These are phyloP conservation scores for Nomada flava DNA, from an alignment of 2,888 invertebrate species.

Conservation along the genomic window DNA sequence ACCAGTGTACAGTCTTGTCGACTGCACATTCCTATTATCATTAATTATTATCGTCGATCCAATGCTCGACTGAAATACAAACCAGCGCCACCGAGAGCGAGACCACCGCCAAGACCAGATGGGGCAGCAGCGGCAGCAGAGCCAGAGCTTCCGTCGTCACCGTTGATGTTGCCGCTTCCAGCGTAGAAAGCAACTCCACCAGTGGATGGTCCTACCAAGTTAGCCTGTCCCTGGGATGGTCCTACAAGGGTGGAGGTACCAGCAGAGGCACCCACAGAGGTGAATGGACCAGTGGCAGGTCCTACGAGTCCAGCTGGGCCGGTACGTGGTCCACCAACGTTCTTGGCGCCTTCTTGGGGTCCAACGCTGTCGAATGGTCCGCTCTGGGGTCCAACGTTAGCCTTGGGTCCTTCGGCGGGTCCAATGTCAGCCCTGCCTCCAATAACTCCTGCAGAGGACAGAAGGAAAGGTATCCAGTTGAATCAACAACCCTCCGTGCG, in stretches of 20 bases:
- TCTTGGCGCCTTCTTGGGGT: constrained; percentile 83
- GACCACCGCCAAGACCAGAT: constrained; percentile 65
- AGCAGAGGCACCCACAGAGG: constrained; percentile 81
- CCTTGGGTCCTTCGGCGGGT: constrained; percentile 84
- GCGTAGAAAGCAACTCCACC: constrained; percentile 83
- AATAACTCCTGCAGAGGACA: constrained; percentile 76
- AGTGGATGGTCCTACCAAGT: constrained; percentile 83
- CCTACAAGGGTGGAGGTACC: constrained; percentile 83
- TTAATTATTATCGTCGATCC: background rate
- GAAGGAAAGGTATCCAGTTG: constrained; percentile 10
- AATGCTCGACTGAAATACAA: constrained; percentile 21
- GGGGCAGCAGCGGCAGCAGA: constrained; percentile 82
- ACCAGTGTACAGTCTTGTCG: background rate
- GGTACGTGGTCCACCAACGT: constrained; percentile 83
- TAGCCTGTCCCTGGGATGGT: constrained; percentile 82
- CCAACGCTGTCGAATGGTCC: constrained; percentile 83
- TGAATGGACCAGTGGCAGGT: constrained; percentile 83
- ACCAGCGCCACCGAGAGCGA: constrained; percentile 53
- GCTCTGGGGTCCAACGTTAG: constrained; percentile 83
- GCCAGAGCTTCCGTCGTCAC: constrained; percentile 84
- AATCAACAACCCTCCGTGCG: background rate
- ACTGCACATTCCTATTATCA: too few relatives aligned
- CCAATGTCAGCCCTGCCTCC: constrained; percentile 83
- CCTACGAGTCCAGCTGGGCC: constrained; percentile 82
- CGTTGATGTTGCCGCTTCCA: constrained; percentile 83